phyloP scores from a whole-genome alignment of 64 coral and sea anemone species.

The Astreopora myriophthalma region DNA sequence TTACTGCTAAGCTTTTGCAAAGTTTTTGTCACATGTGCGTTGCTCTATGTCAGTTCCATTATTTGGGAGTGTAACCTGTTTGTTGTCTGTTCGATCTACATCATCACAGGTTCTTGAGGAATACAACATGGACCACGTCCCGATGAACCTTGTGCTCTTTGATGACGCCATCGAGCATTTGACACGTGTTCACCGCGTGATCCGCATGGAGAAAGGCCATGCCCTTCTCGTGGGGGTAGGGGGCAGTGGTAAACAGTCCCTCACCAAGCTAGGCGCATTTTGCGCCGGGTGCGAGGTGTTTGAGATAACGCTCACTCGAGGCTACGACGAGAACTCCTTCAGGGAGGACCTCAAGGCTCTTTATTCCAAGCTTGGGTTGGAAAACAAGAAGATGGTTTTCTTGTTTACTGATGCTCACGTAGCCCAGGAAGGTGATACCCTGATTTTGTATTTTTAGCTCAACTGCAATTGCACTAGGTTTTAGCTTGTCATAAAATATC shows the following conservation, averaged over 20 bases:
- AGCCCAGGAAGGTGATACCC: slow-evolving; percentile 85
- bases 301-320: slow-evolving; percentile 93
- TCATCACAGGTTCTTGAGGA: slow-evolving; percentile 88
- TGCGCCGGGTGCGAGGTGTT: slow-evolving; percentile 94
- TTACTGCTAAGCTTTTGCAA: too few relatives aligned
- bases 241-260: slow-evolving; percentile 96
- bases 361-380: slow-evolving; percentile 94
- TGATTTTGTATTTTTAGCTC: not conserved
- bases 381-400: slow-evolving; percentile 98
- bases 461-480: too few relatives aligned
- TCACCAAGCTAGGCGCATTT: slow-evolving; percentile 92
- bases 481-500: too few relatives aligned
- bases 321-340: slow-evolving; percentile 93
- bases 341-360: slow-evolving; percentile 95
- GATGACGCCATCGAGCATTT: slow-evolving; percentile 99
- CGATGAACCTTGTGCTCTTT: slow-evolving; percentile 97
- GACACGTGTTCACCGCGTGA: slow-evolving; percentile 95
- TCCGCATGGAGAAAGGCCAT: slow-evolving; percentile 99
- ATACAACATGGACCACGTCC: slow-evolving; percentile 98
- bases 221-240: slow-evolving; percentile 95
- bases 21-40: too few relatives aligned
- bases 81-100: not conserved
- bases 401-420: slow-evolving; percentile 98
- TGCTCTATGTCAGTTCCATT: too few relatives aligned
- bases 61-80: not conserved